Conservation (phyloP, 1,140 invertebrate genomes). For the Zeugodacus cucurbitae region DNA sequence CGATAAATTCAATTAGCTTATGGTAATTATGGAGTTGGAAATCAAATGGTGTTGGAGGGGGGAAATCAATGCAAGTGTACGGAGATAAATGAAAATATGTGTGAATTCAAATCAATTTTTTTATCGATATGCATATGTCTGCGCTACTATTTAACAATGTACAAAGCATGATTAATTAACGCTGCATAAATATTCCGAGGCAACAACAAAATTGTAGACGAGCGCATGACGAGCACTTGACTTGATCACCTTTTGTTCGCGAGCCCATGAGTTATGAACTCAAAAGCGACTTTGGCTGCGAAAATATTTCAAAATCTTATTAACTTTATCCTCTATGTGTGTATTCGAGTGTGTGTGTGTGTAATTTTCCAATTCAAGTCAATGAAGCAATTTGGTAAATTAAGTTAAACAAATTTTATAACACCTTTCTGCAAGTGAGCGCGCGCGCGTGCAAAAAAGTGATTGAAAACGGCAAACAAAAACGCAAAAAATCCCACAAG, state of each 20-base stretch:
- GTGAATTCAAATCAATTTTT: neutral
- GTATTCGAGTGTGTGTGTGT: neutral
- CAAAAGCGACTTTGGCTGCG: neutral
- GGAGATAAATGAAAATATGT: neutral
- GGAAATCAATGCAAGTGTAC: neutral
- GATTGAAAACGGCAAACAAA: neutral
- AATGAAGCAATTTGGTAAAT: constrained; percentile 50
- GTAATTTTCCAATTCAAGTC: constrained; percentile 20
- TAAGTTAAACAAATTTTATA: constrained; percentile 66
- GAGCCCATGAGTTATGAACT: neutral
- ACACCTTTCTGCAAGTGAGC: constrained; percentile 58
- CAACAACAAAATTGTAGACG: neutral
- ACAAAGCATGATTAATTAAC: constrained; percentile 11
- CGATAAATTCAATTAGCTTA: constrained; percentile 31
- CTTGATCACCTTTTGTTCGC: neutral
- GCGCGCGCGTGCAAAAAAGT: neutral
- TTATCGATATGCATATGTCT: neutral
- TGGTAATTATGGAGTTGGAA: constrained; percentile 25
- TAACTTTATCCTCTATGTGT: neutral
- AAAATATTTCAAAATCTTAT: constrained; percentile 23
- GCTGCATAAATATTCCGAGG: neutral
- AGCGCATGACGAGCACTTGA: neutral
- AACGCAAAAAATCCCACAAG: neutral
- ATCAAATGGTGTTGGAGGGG: neutral
- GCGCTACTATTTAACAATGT: too few species aligned